These are phyloP conservation scores for Hystrix cristata DNA, from an alignment of 2,113 vertebrate species.

Conservation along the genomic window DNA sequence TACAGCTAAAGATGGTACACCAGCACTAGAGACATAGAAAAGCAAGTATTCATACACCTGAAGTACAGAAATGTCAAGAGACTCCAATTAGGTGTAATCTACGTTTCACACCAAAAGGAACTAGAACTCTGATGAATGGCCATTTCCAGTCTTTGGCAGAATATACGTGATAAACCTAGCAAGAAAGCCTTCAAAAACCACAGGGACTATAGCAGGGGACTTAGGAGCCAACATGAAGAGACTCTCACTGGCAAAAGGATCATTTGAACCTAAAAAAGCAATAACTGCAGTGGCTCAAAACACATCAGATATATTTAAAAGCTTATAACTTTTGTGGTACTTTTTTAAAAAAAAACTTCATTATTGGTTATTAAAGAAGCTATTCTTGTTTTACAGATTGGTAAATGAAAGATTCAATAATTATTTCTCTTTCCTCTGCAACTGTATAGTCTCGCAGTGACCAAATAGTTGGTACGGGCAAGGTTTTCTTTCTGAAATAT, in stretches of 20 bases:
- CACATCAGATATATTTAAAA: constrained; percentile 9
- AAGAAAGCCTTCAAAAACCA: neutral
- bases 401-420: constrained; percentile 40
- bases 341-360: neutral
- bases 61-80: neutral
- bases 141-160: neutral
- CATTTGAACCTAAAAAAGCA: neutral
- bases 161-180: neutral
- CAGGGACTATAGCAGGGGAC: neutral
- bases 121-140: constrained; percentile 10
- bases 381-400: constrained; percentile 19
- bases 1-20: neutral
- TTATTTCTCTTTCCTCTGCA: constrained; percentile 15
- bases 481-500: constrained; percentile 45
- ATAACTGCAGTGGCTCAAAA: neutral
- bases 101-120: neutral
- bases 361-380: neutral
- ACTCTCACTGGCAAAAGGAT: neutral
- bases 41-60: neutral
- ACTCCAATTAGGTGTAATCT: neutral
- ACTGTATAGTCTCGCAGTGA: neutral
- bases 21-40: neutral
- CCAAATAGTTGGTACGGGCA: neutral
- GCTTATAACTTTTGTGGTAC: neutral
- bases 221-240: constrained; percentile 20